These are phyloP conservation scores for Actenoides lindsayi DNA, from an alignment of 2,113 vertebrate genomes.

Conservation along the genomic window DNA sequence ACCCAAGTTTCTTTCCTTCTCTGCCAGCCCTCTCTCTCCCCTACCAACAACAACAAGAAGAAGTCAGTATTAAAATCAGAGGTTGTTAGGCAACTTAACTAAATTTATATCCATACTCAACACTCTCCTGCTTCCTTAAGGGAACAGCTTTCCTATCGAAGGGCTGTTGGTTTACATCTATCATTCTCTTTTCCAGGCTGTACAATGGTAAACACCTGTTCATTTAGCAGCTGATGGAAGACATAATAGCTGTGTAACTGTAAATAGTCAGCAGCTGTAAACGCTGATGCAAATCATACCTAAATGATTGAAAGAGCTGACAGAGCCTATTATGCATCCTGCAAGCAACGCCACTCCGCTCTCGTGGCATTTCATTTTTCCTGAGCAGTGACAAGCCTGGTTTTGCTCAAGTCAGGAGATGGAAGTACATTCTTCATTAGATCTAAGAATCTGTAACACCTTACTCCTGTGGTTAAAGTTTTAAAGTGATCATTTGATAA, in stretches of 20 bases:
- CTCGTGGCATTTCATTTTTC: neutral
- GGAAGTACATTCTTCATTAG: neutral
- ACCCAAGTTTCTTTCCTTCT: neutral
- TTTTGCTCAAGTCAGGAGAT: neutral
- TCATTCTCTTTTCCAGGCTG: neutral
- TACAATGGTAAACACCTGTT: conserved; percentile 33
- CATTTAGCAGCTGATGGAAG: conserved; percentile 47
- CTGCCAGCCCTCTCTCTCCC: neutral
- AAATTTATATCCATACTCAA: neutral
- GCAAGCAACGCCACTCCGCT: neutral
- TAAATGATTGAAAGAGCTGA: neutral
- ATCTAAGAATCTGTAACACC: neutral
- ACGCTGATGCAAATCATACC: neutral
- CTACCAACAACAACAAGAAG: neutral
- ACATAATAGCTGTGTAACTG: neutral
- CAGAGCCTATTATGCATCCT: neutral
- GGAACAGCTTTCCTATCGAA: neutral
- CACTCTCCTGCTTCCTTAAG: neutral
- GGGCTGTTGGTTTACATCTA: neutral
- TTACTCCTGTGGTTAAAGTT: conserved; percentile 8
- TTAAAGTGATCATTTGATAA: conserved; percentile 22
- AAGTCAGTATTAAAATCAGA: neutral
- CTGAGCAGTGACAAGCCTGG: conserved; percentile 1
- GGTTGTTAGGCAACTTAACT: conserved; percentile 1
- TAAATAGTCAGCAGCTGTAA: conserved; percentile 27